Evolutionary conservation across 2,797 vertebrate genomes (phyloP).

Genomic region (Erethizon dorsatum): DNA sequence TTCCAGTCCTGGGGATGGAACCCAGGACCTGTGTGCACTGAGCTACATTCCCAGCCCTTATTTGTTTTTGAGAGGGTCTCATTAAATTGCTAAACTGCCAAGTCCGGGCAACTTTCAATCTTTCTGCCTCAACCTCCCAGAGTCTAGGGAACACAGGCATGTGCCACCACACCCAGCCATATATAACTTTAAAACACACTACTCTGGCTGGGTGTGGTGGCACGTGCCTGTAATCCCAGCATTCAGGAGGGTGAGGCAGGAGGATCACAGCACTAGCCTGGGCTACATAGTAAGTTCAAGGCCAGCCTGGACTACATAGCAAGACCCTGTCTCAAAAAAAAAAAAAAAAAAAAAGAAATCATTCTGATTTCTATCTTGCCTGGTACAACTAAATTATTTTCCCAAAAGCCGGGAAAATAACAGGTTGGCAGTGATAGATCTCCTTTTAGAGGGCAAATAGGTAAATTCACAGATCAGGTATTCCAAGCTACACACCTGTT

Average conservation of each 20-base stretch:
- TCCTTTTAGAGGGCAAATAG: neutral
- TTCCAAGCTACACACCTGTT: neutral
- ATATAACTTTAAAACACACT: neutral
- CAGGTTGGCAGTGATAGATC: neutral
- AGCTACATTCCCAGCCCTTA: neutral
- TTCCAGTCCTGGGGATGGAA: neutral
- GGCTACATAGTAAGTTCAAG: neutral
- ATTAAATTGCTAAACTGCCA: neutral
- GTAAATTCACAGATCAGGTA: neutral
- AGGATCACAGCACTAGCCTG: too few relatives aligned
- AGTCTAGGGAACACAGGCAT: neutral
- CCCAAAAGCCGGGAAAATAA: constrained; percentile 50
- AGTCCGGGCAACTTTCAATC: neutral
- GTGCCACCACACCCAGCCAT: neutral
- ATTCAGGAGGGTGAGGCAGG: too few relatives aligned
- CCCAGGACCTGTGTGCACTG: neutral
- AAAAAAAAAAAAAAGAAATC: neutral
- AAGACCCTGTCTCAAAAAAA: neutral
- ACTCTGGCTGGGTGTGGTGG: neutral
- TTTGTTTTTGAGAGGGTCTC: neutral
- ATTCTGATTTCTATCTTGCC: constrained; percentile 43
- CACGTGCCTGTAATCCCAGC: too few relatives aligned
- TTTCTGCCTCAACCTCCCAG: neutral
- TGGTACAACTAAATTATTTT: constrained; percentile 32
- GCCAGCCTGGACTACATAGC: neutral